A percentile compares a stretch with the other conserved stretches of the same genome.
Conservation (phyloP, 2,113 vertebrate species). For the Myocastor coypus region DNA sequence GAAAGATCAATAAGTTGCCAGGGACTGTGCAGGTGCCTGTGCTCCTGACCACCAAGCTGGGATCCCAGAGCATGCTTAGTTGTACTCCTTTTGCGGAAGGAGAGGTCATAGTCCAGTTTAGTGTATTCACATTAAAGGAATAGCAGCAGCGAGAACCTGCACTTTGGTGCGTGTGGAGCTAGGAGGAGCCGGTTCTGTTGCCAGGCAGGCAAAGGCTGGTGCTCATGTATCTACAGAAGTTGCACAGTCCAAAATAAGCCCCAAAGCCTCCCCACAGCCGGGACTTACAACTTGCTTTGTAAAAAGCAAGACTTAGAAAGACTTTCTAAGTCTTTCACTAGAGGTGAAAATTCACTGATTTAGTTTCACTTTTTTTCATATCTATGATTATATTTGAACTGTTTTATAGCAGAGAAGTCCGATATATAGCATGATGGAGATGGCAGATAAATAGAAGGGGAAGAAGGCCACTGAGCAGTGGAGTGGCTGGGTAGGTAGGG, state of each 20-base stretch:
- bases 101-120: not conserved
- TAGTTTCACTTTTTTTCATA: constrained; percentile 60
- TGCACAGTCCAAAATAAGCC: constrained; percentile 41
- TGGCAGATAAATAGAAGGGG: constrained; percentile 23
- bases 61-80: not conserved
- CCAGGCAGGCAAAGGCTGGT: not conserved
- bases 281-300: constrained; percentile 56
- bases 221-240: not conserved
- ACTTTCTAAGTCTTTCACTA: constrained; percentile 50
- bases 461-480: not conserved
- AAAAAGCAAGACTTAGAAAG: too few relatives aligned
- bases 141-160: not conserved
- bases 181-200: not conserved
- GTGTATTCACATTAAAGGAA: not conserved
- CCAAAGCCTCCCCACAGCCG: not conserved
- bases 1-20: not conserved
- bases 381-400: constrained; percentile 42
- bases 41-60: not conserved
- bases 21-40: not conserved
- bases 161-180: not conserved
- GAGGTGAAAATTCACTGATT: constrained; percentile 61
- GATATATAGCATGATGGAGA: not conserved
- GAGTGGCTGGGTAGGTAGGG: not conserved
- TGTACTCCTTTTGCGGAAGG: not conserved
- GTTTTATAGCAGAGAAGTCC: constrained; percentile 49